phyloP scores from a whole-genome alignment of 1,140 invertebrate genomes.

The Whitmania pigra region DNA sequence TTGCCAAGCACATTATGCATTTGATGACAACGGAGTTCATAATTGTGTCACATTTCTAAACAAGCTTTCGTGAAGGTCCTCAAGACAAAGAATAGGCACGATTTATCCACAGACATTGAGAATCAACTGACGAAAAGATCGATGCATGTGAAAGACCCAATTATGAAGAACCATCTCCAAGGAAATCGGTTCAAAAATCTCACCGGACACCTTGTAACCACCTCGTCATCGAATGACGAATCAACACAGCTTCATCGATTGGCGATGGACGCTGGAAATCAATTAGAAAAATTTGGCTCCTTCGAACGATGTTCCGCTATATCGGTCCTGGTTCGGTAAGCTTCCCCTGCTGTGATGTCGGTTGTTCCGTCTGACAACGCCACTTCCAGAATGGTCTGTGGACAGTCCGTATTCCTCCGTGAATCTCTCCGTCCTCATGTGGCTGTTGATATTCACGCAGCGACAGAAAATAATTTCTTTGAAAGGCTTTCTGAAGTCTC shows the following conservation, averaged over 20 bases:
- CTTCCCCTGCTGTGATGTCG: conserved; percentile 26
- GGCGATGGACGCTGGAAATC: not conserved
- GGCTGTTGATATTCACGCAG: conserved; percentile 29
- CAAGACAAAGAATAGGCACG: no score
- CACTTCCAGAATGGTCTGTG: conserved; percentile 40
- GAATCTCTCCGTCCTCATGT: conserved; percentile 23
- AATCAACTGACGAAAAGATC: not conserved
- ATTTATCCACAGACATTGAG: no score
- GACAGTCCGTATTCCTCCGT: conserved; percentile 40
- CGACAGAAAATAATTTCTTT: conserved; percentile 28
- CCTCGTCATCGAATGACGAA: not conserved
- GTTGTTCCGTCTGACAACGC: conserved; percentile 38
- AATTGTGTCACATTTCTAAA: no score
- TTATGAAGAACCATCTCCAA: not conserved
- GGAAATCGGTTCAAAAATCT: not conserved
- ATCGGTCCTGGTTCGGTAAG: conserved; percentile 39
- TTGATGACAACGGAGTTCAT: no score
- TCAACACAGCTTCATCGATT: not conserved
- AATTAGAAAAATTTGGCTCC: conserved; percentile 44
- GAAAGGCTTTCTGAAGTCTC: conserved; percentile 86
- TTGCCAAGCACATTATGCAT: no score
- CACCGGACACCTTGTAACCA: not conserved
- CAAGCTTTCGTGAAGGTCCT: no score
- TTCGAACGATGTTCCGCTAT: conserved; percentile 43
- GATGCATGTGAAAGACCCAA: not conserved